phyloP scores from a whole-genome alignment of 2,797 vertebrate genomes.

The Oryzias dopingdopingensis region DNA sequence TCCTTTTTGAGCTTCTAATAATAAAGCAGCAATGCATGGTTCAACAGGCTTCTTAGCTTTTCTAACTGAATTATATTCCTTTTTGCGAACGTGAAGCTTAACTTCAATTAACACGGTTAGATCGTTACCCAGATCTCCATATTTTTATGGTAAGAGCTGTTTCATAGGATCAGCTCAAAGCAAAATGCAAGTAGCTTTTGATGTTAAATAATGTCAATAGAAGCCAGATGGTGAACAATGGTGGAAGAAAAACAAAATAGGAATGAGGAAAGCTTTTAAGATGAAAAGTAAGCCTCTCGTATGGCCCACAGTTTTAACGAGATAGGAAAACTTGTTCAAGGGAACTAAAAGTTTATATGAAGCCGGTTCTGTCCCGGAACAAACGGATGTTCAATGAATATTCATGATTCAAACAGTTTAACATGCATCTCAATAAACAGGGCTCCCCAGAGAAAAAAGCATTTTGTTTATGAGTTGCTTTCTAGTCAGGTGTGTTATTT shows the following conservation, averaged over 20 bases:
- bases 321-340: neutral
- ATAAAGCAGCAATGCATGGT: slow-evolving; percentile 24
- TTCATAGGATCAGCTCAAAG: too few species aligned
- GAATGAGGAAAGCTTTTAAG: too few species aligned
- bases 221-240: too few species aligned
- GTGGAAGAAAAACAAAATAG: too few species aligned
- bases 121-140: too few species aligned
- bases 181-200: too few species aligned
- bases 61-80: too few species aligned
- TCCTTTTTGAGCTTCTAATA: slow-evolving; percentile 15
- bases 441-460: neutral
- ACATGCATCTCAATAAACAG: neutral
- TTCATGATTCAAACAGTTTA: neutral
- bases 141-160: too few species aligned
- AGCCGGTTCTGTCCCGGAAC: slow-evolving; percentile 11
- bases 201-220: too few species aligned
- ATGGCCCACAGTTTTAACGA: neutral
- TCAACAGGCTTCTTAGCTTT: slow-evolving; percentile 16
- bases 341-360: slow-evolving; percentile 5
- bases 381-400: slow-evolving; percentile 11
- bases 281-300: too few species aligned
- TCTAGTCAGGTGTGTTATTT: slow-evolving; percentile 4
- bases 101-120: too few species aligned
- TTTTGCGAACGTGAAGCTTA: too few species aligned
- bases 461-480: neutral